Conservation (phyloP, 2,113 vertebrate species). For the Tragelaphus scriptus region DNA sequence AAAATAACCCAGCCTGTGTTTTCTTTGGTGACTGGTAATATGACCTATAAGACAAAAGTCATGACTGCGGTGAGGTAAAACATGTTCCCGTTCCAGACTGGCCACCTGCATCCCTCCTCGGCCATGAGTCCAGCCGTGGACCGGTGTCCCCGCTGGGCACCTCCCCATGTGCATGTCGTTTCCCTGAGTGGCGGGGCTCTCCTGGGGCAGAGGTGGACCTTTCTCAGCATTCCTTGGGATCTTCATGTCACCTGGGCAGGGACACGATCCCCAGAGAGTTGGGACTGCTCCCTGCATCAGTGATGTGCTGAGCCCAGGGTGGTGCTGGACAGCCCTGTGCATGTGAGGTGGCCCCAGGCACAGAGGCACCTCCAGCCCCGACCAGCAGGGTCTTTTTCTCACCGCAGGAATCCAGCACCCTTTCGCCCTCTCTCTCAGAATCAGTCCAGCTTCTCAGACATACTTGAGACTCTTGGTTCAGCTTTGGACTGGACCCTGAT, state of each 20-base stretch:
- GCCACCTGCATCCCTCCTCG: accelerated
- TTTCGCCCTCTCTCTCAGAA: neutral
- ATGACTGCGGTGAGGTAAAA: accelerated
- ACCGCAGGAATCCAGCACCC: neutral
- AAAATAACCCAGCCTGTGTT: neutral
- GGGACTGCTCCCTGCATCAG: neutral
- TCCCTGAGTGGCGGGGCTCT: neutral
- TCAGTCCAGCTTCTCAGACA: neutral
- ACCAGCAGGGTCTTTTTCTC: neutral
- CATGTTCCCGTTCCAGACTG: accelerated
- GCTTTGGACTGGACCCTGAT: neutral
- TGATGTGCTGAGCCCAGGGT: neutral
- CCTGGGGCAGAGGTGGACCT: neutral
- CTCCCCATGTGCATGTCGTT: neutral
- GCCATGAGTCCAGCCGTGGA: neutral
- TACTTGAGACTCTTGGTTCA: neutral
- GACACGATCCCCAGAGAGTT: neutral
- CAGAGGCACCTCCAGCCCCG: neutral
- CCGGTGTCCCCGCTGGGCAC: neutral
- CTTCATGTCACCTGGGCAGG: neutral
- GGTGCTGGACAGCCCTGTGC: neutral
- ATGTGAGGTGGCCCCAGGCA: neutral
- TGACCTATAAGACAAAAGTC: neutral
- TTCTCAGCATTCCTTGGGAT: neutral
- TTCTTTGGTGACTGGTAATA: neutral